These are phyloP conservation scores for Tragopan temminckii DNA, from an alignment of 2,797 vertebrate species.

Conservation along the genomic window DNA sequence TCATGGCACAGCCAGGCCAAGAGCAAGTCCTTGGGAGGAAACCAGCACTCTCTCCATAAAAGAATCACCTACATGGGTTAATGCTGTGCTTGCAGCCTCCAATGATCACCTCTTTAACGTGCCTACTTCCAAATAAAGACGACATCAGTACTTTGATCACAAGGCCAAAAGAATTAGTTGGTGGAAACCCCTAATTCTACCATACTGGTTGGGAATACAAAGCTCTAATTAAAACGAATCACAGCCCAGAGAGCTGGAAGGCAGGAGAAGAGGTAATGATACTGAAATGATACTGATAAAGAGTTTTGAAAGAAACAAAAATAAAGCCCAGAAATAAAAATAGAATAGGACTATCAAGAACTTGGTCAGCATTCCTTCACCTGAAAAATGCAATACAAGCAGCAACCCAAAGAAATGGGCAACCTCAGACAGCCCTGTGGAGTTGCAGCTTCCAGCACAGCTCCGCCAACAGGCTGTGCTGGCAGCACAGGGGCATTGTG, in stretches of 20 bases:
- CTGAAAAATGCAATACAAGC: background rate
- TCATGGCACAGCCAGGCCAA: accelerated
- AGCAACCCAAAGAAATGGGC: background rate
- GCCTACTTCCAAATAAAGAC: no score
- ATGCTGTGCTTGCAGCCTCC: no score
- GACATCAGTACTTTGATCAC: no score
- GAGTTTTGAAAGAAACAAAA: background rate
- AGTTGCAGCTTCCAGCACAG: background rate
- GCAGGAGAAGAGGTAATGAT: background rate
- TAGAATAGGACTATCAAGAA: background rate
- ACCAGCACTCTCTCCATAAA: background rate
- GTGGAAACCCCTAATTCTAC: background rate
- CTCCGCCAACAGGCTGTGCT: background rate
- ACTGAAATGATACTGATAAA: background rate
- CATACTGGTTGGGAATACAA: background rate
- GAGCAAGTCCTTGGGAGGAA: background rate
- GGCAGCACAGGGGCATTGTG: no score
- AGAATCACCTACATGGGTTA: background rate
- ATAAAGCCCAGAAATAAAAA: background rate
- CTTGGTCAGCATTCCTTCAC: background rate
- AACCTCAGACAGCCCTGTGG: background rate
- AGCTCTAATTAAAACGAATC: constrained; percentile 13
- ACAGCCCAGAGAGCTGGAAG: background rate
- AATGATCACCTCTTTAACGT: no score
- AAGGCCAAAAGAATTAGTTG: no score